A percentile compares a stretch with the other conserved stretches of the same genome.
Evolutionary conservation across 2,797 vertebrate species (phyloP).

Genomic region (Taeniopygia guttata): DNA sequence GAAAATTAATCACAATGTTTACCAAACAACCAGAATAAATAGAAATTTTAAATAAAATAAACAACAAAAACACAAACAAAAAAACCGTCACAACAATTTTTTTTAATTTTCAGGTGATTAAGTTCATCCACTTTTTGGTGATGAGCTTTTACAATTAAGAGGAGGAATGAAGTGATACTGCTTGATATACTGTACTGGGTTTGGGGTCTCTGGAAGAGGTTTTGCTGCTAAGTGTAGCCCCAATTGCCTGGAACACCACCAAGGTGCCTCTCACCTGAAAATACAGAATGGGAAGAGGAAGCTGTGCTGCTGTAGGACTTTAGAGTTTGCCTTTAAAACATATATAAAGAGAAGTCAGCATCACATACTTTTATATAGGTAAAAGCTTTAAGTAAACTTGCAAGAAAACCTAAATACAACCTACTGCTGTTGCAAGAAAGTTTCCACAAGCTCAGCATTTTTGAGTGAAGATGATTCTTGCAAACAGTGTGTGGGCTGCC

Average conservation of each 20-base stretch:
- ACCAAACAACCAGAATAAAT: not conserved
- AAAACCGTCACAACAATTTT: rapidly evolving
- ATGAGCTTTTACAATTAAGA: not conserved
- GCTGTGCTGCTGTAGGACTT: not conserved
- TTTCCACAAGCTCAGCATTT: not conserved
- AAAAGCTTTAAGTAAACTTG: not conserved
- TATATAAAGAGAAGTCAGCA: not conserved
- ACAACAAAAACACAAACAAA: not conserved
- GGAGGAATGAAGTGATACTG: not conserved
- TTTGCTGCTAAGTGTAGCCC: not conserved
- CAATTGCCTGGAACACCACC: not conserved
- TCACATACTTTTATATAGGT: not conserved
- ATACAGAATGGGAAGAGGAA: not conserved
- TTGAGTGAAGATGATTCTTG: not conserved
- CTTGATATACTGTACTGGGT: not conserved
- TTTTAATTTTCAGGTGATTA: not conserved
- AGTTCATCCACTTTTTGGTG: not conserved
- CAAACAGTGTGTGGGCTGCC: rapidly evolving
- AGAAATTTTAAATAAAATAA: not conserved
- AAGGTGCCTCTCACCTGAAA: not conserved
- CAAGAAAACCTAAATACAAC: not conserved
- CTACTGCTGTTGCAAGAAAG: not conserved
- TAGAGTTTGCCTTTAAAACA: not conserved
- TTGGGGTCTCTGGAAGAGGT: not conserved
- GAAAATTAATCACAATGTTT: not conserved